These are phyloP conservation scores for Microchirus variegatus DNA, from an alignment of 2,797 vertebrate species.

Conservation along the genomic window DNA sequence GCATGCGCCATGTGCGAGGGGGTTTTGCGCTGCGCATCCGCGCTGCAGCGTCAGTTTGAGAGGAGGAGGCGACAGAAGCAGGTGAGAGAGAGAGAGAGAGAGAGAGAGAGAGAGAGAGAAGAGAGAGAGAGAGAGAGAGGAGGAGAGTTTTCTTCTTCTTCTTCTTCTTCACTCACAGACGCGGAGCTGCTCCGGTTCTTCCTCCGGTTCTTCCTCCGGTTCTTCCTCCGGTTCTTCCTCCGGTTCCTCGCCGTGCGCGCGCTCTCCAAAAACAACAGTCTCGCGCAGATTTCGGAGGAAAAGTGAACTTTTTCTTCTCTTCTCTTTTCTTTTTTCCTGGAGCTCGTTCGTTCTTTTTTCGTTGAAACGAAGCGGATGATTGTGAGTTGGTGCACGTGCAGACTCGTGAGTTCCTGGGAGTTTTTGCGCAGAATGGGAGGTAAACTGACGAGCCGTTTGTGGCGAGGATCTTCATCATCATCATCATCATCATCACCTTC, in stretches of 20 bases:
- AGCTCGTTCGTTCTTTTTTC: conserved; percentile 24
- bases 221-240: conserved; percentile 33
- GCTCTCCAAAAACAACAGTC: no score
- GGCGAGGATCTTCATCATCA: conserved; percentile 53
- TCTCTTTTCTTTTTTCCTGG: no score
- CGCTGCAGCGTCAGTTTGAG: conserved; percentile 58
- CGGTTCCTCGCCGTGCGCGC: background rate
- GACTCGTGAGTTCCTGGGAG: conserved; percentile 38
- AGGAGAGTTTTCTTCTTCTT: background rate
- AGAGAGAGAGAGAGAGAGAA: conserved; percentile 36
- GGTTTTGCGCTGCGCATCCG: conserved; percentile 76
- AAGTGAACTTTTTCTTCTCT: no score
- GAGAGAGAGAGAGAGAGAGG: conserved; percentile 48
- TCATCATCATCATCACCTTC: no score
- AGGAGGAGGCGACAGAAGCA: conserved; percentile 76
- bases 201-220: conserved; percentile 38
- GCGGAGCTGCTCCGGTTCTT: conserved; percentile 43
- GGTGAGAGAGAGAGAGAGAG: conserved; percentile 70
- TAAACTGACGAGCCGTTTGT: conserved; percentile 74
- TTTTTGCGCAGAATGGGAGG: conserved; percentile 75
- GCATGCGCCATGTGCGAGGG: conserved; percentile 86
- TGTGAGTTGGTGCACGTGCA: conserved; percentile 27
- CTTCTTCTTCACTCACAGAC: conserved; percentile 23
- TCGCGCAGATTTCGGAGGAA: no score
- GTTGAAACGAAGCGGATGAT: conserved; percentile 37